These are phyloP conservation scores for Premnoplex brunnescens DNA, from an alignment of 2,797 vertebrate genomes.

Conservation along the genomic window DNA sequence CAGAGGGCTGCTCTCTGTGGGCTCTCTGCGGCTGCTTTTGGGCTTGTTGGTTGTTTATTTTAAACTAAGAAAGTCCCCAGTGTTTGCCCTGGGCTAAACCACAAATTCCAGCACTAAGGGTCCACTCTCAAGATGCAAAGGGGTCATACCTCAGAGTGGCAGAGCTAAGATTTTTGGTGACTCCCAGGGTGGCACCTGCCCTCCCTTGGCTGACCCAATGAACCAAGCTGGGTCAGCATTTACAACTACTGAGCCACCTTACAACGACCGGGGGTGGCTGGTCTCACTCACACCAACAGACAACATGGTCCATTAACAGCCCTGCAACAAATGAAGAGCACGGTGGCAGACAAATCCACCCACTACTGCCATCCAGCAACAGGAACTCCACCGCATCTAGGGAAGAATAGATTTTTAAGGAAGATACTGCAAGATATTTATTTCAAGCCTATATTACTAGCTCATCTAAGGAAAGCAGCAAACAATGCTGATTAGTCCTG, in stretches of 20 bases:
- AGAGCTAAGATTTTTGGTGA: not conserved
- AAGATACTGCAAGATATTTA: not conserved
- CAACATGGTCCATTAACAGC: accelerated
- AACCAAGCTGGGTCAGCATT: not conserved
- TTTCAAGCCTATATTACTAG: not conserved
- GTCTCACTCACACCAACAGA: not conserved
- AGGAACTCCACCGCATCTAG: not conserved
- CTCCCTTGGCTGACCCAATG: not conserved
- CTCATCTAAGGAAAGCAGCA: not conserved
- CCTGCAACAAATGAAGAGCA: accelerated
- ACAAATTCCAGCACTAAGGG: not conserved
- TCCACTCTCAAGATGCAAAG: not conserved
- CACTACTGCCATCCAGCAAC: not conserved
- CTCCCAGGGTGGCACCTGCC: not conserved
- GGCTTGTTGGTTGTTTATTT: not conserved
- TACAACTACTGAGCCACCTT: not conserved
- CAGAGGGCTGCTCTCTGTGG: not conserved
- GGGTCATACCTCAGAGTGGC: accelerated
- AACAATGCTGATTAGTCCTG: not conserved
- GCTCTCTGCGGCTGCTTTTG: not conserved
- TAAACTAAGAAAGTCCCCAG: not conserved
- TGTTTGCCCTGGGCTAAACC: not conserved
- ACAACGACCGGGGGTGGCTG: accelerated
- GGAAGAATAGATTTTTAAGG: not conserved
- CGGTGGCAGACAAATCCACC: not conserved